Base-by-base conservation (phyloP, 2,113 vertebrate species). In the Nesoenas mayeri region DNA sequence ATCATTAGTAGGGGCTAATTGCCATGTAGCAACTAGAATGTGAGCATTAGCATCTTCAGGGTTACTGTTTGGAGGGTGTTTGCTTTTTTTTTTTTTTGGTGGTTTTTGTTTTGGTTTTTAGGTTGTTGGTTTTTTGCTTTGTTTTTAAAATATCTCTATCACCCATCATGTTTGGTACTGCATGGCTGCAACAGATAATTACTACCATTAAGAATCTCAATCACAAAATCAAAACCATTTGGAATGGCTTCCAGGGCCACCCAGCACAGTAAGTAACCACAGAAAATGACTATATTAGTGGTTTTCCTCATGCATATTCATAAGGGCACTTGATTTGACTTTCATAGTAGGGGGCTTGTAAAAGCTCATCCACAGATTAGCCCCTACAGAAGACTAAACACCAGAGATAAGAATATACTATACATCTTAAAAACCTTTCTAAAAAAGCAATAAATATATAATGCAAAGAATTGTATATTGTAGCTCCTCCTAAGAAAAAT, bases 181-280 rank as follows among this genome's bases (percentile, higher is more conserved):
- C 97, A 98, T 98, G 97, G 82, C 95, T 98, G 97, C 97, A 95
- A 89, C 89, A 85, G 97, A 98, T 98, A 98, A 98, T 98, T 98
- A 96, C 96, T 66, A 86, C 97, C 97, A 98, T 98, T 98, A 98
- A 97, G 96, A 96, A 95, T 97, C 96, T 98, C 97, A 96, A 94
- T 98, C 95, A 96, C 95, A 97, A 97, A 98, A 98, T 98, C 97
- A 95, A 96, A 98, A 93, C 95, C 95, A 97, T 98, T 98, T 97
- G 97, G 96, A 97, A 97, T 92, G 95, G 93, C 95, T 98, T 98
- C 95, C 88, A 97, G 97, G 97, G 97, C 97, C 80, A 97, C 96
- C 92, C 97, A 97, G 97, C 96, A 96, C 98, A 98, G 98, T 98
- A 81, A 97, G 97, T 96, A 97, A 97, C 97, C 94, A 95, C 79